These are phyloP conservation scores for Cephus pygmeus DNA, from an alignment of 2,888 invertebrate species.

Conservation along the genomic window DNA sequence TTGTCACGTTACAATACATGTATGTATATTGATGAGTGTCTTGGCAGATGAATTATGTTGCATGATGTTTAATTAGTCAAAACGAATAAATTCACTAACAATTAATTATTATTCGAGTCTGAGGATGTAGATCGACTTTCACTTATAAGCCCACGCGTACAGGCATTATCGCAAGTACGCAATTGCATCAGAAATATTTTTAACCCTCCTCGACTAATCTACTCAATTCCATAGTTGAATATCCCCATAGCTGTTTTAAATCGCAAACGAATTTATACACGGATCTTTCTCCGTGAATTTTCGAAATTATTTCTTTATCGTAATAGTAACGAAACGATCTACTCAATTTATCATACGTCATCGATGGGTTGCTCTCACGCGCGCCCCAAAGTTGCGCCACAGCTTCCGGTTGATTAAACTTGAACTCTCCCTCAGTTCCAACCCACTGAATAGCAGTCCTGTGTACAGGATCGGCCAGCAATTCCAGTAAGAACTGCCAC, in stretches of 20 bases:
- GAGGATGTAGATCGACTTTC: too few relatives aligned
- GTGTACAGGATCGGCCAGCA: constrained; percentile 85
- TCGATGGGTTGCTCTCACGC: constrained; percentile 91
- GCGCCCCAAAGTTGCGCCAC: constrained; percentile 91
- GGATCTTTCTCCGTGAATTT: constrained; percentile 86
- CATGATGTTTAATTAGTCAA: too few relatives aligned
- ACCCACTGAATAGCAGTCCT: constrained; percentile 86
- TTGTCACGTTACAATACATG: constrained; percentile 55
- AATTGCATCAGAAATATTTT: constrained; percentile 50
- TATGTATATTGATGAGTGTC: too few relatives aligned
- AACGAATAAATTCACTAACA: too few relatives aligned
- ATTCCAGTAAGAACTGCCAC: constrained; percentile 91
- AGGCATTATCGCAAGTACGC: background rate
- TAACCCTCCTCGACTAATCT: constrained; percentile 75
- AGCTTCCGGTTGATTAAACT: constrained; percentile 83
- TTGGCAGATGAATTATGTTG: too few relatives aligned
- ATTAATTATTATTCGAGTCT: too few relatives aligned
- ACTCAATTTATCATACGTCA: constrained; percentile 94
- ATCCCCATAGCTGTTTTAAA: constrained; percentile 86
- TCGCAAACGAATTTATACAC: constrained; percentile 98
- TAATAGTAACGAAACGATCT: constrained; percentile 90
- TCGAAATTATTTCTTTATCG: constrained; percentile 94
- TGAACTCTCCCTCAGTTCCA: constrained; percentile 86
- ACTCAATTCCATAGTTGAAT: constrained; percentile 83
- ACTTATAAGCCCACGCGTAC: too few relatives aligned